Evolutionary conservation across 2,888 invertebrate species (phyloP), one percentile per base, ranked within the genome.

Genomic region (Selenia dentaria): DNA sequence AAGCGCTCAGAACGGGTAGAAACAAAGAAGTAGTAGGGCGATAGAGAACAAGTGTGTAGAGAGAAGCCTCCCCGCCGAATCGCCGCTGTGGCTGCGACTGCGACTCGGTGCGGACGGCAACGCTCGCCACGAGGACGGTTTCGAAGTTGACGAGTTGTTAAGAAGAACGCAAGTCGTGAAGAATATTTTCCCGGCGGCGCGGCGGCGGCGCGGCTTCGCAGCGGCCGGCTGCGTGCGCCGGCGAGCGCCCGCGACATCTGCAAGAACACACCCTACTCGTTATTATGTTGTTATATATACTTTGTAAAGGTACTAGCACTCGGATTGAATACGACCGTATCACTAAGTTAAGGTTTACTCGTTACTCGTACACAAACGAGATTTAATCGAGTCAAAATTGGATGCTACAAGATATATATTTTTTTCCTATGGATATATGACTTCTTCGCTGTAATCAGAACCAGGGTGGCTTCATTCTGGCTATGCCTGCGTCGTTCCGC

Each of bases 221-320:
- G 31, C 39, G 45, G 49, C 54, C 1, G 47, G 25, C 25, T 25
- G 25, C 25, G 38, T 40, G 53, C 46, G 57, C 42, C 42, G 58
- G 55, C 29, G 32, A 51, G 64, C 64, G 67, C 67, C 66, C 68
- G 70, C 70, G 66, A 75, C 74, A 83, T 82, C 29, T 14, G 29
- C 8, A 69, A 22, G n/a, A n/a, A 22, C 6, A 69, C 48, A 54
- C 37, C 41, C 44, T 11, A 42, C 36, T 39, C 20, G 20, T 22
- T 18, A 4, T 22, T 22, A 22, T n/a, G n/a, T n/a, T n/a, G n/a
- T n/a, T n/a, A n/a, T n/a, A n/a, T n/a, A n/a, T n/a, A n/a, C n/a
- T n/a, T n/a, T n/a, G n/a, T n/a, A n/a, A n/a, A n/a, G n/a, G n/a
- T n/a, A n/a, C n/a, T n/a, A n/a, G n/a, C n/a, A n/a, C n/a, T n/a